Conservation (phyloP, 2,797 vertebrate species). For the Premnoplex brunnescens region DNA sequence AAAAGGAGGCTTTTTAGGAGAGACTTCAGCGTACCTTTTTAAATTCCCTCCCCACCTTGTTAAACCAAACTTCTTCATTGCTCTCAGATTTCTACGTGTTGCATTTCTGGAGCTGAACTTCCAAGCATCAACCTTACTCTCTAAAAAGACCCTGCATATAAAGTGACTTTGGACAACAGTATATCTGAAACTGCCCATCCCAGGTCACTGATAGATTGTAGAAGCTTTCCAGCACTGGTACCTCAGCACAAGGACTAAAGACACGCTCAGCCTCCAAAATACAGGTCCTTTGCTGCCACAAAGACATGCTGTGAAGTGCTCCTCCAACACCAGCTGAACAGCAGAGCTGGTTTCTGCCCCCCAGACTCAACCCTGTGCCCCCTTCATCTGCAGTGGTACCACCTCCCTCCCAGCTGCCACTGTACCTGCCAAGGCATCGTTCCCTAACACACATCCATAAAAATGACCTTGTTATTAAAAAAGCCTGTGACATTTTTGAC, state of each 20-base stretch:
- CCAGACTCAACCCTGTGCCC: fast-evolving
- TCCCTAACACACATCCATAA: background rate
- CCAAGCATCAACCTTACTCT: background rate
- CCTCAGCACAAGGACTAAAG: background rate
- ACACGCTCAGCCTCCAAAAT: background rate
- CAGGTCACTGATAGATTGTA: background rate
- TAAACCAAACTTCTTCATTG: background rate
- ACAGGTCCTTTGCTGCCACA: fast-evolving
- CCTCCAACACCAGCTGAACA: background rate
- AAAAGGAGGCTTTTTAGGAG: background rate
- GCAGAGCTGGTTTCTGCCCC: background rate
- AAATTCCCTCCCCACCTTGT: slow-evolving; percentile 21
- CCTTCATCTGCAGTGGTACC: background rate
- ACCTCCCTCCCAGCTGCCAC: too few species aligned
- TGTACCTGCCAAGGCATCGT: fast-evolving
- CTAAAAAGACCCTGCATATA: background rate
- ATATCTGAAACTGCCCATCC: background rate
- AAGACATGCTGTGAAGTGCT: background rate
- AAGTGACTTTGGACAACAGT: background rate
- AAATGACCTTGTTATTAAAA: background rate
- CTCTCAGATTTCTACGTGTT: background rate
- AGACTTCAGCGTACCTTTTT: background rate
- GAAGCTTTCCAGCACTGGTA: background rate
- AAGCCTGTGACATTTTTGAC: background rate
- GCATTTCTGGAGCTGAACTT: background rate